Base-by-base conservation (phyloP, 2,888 invertebrate species). In the Hypsopygia costalis region DNA sequence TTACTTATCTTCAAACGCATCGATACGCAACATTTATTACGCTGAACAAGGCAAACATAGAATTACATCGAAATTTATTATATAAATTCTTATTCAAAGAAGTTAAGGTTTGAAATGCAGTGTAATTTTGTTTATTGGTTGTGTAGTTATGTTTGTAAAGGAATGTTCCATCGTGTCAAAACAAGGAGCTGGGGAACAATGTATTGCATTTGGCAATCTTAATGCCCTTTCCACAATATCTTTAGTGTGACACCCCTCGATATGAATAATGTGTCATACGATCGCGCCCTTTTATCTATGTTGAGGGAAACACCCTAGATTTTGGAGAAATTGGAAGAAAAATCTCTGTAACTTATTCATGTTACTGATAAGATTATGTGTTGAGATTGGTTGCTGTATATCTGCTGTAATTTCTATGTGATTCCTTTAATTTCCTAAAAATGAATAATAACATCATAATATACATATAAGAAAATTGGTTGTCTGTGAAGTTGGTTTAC, bases 1-100 rank as follows among this genome's bases (percentile, higher is more conserved):
- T 86, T 80, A 86, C 83, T 82, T 85, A 87, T 86, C 86, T 83
- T 83, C 81, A 86, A 78, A 81, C 79, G 81, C 87, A 83, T 86
- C 83, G 81, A 83, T 83, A 82, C 83, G 80, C 81, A 80, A 81
- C 86, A 87, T 87, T 87, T 87, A 86, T 87, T 82, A 85, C 74
- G 67, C 55, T 69, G 66, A 60, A 53, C 61, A 66, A 60, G 52
- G 58, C 76, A 56, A 72, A 53, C 11, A 40, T 52, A 52, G 10
- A 6, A 32, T 21, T 41, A 12, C 52, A 27, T 2, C 32, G 31
- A 6, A 1, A 1, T 10, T 46, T 49, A 46, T 34, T 4, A 28
- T 9, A 11, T 4, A 11, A 11, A 10, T 20, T 43, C 47, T 40
- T 66, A 62, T 42, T 0, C 0, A 11, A 1, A 42, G 0, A 1